Evolutionary conservation across 2,113 vertebrate species (phyloP).

Genomic region (Nettapus auritus): DNA sequence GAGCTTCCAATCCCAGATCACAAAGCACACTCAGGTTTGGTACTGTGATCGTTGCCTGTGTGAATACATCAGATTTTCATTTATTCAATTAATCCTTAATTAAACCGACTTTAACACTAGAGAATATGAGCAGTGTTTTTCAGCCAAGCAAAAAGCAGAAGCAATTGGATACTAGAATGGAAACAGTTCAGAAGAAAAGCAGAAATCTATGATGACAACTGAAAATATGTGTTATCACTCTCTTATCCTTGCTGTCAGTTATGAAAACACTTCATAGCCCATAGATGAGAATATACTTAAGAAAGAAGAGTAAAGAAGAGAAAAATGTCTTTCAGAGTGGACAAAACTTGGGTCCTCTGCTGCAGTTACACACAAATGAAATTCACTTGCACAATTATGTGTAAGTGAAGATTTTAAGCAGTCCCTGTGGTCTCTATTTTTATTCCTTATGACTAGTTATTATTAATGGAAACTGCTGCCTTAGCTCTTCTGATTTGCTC

Average conservation of each 20-base stretch:
- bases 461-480: constrained; percentile 26
- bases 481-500: not conserved
- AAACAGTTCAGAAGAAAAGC: not conserved
- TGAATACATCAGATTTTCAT: not conserved
- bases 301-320: no score
- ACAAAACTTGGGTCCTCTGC: not conserved
- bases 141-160: not conserved
- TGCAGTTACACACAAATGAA: not conserved
- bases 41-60: not conserved
- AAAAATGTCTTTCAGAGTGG: not conserved
- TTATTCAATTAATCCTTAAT: not conserved
- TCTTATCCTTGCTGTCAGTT: not conserved
- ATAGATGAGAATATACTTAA: not conserved
- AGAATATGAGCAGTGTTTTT: not conserved
- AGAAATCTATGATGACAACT: not conserved
- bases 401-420: not conserved
- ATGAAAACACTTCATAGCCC: not conserved
- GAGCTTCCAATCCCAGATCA: not conserved
- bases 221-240: not conserved
- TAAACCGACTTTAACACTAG: not conserved
- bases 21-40: not conserved
- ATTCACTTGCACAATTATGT: not conserved
- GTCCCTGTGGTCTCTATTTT: not conserved
- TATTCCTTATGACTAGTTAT: not conserved
- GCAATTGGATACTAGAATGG: not conserved